A percentile compares a stretch with the other conserved stretches of the same genome.
phyloP scores from a whole-genome alignment of 2,113 vertebrate species.

The Eolophus roseicapilla region DNA sequence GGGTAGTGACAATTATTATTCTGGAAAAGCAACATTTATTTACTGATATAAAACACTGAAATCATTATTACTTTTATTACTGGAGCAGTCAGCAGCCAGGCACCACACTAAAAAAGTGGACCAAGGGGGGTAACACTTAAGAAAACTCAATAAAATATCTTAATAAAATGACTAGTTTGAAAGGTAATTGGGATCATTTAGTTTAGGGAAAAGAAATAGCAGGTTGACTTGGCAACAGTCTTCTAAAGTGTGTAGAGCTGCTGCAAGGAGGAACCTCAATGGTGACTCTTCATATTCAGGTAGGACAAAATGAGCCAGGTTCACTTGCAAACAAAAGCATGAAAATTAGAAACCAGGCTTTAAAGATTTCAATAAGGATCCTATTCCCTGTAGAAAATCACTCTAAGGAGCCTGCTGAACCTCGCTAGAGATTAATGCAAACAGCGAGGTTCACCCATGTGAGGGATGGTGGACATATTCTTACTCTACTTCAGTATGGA shows the following conservation, averaged over 20 bases:
- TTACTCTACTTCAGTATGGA: not conserved
- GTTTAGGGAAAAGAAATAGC: not conserved
- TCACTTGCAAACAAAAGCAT: not conserved
- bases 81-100: not conserved
- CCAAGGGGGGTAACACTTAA: not conserved
- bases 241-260: not conserved
- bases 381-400: not conserved
- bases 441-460: not conserved
- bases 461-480: not conserved
- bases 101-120: not conserved
- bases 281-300: fast-evolving
- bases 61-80: not conserved
- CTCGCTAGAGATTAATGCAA: fast-evolving
- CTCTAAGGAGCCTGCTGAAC: not conserved
- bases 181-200: not conserved
- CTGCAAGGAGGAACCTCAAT: not conserved
- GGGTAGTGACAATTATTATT: not conserved
- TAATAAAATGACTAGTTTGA: not conserved
- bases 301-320: not conserved
- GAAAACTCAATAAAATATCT: not conserved
- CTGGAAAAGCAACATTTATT: not conserved
- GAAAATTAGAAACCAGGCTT: fast-evolving
- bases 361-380: not conserved
- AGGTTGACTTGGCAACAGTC: fast-evolving
- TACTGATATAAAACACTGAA: not conserved